Base-by-base conservation (phyloP, 2,797 vertebrate species). In the Hoplostethus mediterraneus region DNA sequence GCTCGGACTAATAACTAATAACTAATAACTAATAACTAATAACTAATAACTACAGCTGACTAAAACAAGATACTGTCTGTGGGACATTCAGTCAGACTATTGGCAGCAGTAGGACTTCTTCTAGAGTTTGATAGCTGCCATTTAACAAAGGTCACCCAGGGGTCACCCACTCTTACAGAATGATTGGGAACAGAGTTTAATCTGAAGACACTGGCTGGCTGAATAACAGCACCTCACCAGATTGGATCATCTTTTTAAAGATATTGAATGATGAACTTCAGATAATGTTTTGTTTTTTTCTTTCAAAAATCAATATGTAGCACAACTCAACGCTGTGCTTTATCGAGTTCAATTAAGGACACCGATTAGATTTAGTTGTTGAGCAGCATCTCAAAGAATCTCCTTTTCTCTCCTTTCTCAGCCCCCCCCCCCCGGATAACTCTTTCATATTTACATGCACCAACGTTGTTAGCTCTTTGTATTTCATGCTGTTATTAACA, bases 331-430 rank as follows among this genome's bases (percentile, higher is more conserved):
- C 21, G 21, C 21, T 21, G 21, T 21, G 21, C 10, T 10, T n/a
- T 21, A 38, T 9, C 60, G 28, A 71, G n/a, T 53, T 47, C 16
- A 54, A 28, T 4, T 12, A 28, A 13, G 30, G 25, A 54, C 13
- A 54, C 30, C 28, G 6, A 17, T 53, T 53, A 30, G 8, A 30
- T 28, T 53, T 28, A 3, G 49, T 36, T 54, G 60, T 12, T 57
- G 51, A 72, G 54, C 68, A 80, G 56, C 77, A 71, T 85, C 80
- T 87, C 72, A 77, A 66, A 82, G 79, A 91, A 91, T 91, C 89
- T 90, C 83, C 57, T 83, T 69, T 55, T 89, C 71, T 89, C 81
- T 84, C 68, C 75, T 88, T 84, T 89, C 78, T 90, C 80, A 73
- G 67, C 54, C 77, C 71, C 58, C 80, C 88, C 84, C 76, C 75